Base-by-base conservation (phyloP, 2,113 vertebrate species). In the Microtus richardsoni region DNA sequence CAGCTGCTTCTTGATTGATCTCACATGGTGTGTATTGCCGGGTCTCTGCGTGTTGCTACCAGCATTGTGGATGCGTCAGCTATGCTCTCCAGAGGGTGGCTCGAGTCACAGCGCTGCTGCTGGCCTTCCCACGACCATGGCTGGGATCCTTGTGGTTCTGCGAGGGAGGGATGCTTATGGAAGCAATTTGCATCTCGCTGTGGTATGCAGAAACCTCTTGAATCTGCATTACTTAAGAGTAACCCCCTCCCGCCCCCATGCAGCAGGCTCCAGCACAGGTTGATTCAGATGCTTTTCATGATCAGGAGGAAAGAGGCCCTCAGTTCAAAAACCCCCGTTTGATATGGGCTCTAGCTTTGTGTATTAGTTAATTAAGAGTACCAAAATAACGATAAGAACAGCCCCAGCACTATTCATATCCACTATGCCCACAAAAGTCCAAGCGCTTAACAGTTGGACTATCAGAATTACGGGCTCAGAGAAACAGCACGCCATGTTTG, bases 31-130 rank as follows among this genome's bases (percentile, higher is more conserved):
- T 3, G 19, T 8, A 7, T 2, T 44, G 74, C 85, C 36, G 78
- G 70, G 78, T 91, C 16, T 93, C n/a, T 19, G 94, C 52, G 13
- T 24, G 19, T 3, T 36, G 28, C 30, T 24, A 49, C 24, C 70
- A 52, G 39, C 7, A 9, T 86, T 6, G 0, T 64, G 60, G 7
- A 74, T 14, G 21, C 11, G 64, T 68, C 44, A 28, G n/a, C 91
- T 95, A 13, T 80, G 30, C 68, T 94, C 91, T 89, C 86, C 91
- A 70, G 30, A 84, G 84, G 64, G 66, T 39, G 58, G 70, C 54
- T 44, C 30, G 83, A 97, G 87, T 89, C 49, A 74, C 2, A 44
- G 44, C 0, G 19, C 3, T 82, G 85, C 74, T 41, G 39, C 3
- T 83, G 16, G 77, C 95, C 68, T 66, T 74, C 0, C 30, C 26